phyloP scores from a whole-genome alignment of 2,888 invertebrate species.

The Synanthedon tipuliformis region DNA sequence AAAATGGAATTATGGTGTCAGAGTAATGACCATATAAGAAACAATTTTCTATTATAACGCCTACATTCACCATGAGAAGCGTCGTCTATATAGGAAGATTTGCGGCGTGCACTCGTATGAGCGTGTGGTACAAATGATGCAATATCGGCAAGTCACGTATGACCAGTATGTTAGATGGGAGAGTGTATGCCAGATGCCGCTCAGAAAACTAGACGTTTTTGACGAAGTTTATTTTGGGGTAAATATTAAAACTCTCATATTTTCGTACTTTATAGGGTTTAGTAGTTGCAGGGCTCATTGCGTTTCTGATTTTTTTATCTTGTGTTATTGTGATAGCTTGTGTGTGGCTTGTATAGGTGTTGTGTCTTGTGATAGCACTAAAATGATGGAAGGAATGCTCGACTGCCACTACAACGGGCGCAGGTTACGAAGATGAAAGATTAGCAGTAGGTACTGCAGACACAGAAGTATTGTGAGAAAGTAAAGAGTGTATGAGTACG shows the following conservation, averaged over 20 bases:
- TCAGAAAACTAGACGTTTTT: constrained; percentile 1
- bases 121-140: constrained; percentile 24
- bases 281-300: too few species aligned
- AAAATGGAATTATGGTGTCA: too few species aligned
- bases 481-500: not conserved
- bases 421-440: too few species aligned
- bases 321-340: too few species aligned
- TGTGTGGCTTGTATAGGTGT: too few species aligned
- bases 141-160: constrained; percentile 43
- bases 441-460: not conserved
- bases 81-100: not conserved
- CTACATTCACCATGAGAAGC: not conserved
- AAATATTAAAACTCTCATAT: too few species aligned
- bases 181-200: not conserved
- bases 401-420: too few species aligned
- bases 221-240: not conserved
- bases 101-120: constrained; percentile 7
- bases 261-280: too few species aligned
- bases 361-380: too few species aligned
- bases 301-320: too few species aligned
- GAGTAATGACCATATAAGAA: not conserved
- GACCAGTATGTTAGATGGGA: constrained; percentile 25
- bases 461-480: constrained; percentile 5
- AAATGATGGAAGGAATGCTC: too few species aligned
- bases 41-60: not conserved